Conservation (phyloP, 2,888 invertebrate genomes). For the Hybos culiciformis region DNA sequence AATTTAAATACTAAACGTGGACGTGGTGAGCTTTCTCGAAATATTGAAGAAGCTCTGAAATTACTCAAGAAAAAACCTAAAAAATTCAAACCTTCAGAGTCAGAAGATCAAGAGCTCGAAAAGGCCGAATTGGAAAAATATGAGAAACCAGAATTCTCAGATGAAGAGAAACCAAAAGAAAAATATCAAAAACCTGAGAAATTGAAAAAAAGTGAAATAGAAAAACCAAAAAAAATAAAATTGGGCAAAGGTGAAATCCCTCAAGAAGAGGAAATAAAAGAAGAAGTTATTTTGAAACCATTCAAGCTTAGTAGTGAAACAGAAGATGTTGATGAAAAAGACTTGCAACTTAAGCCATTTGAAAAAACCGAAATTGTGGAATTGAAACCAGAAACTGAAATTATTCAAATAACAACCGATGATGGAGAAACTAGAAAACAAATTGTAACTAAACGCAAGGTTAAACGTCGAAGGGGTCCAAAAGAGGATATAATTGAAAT, state of each 20-base stretch:
- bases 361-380: conserved; percentile 18
- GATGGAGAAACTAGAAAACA: conserved; percentile 20
- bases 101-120: conserved; percentile 43
- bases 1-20: conserved; percentile 40
- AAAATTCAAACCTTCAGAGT: conserved; percentile 42
- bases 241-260: conserved; percentile 27
- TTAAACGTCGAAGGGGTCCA: conserved; percentile 30
- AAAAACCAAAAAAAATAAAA: conserved; percentile 22
- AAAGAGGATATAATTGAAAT: conserved; percentile 35
- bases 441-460: conserved; percentile 27
- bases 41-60: conserved; percentile 52
- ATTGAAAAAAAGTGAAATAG: conserved; percentile 16
- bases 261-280: conserved; percentile 23
- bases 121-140: conserved; percentile 30
- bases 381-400: conserved; percentile 19
- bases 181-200: conserved; percentile 29
- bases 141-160: conserved; percentile 17
- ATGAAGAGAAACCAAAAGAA: conserved; percentile 21
- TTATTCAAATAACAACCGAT: conserved; percentile 21
- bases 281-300: conserved; percentile 29
- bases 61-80: conserved; percentile 45
- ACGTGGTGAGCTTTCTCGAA: conserved; percentile 52
- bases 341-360: background rate
- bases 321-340: conserved; percentile 9
- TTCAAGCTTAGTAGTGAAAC: background rate